These are phyloP conservation scores for Drosophila anomelani DNA, from an alignment of 2,888 invertebrate genomes.

Conservation along the genomic window DNA sequence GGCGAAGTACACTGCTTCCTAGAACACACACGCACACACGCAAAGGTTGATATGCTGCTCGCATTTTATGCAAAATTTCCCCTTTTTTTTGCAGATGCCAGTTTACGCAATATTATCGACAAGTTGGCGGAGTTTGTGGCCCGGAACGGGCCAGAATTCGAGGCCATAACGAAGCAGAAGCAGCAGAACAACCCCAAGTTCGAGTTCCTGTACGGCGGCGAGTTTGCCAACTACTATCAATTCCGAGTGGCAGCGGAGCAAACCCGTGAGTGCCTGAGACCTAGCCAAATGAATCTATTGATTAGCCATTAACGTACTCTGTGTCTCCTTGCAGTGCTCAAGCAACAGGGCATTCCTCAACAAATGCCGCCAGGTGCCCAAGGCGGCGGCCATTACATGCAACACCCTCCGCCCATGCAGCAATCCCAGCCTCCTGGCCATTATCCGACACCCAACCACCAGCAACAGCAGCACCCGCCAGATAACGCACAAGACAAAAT, in stretches of 20 bases:
- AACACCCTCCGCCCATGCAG: conserved; percentile 66
- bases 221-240: conserved; percentile 98
- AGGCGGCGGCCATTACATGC: conserved; percentile 55
- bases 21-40: conserved; percentile 14
- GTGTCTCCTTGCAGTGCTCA: conserved; percentile 87
- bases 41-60: conserved; percentile 28
- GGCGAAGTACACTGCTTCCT: neutral
- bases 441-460: conserved; percentile 64
- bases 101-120: conserved; percentile 98
- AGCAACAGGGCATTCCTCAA: conserved; percentile 87
- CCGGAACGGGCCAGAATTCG: conserved; percentile 99
- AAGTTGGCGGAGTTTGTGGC: conserved; percentile 99
- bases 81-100: conserved; percentile 88
- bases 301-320: neutral
- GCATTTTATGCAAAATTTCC: conserved; percentile 40
- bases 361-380: conserved; percentile 52
- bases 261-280: conserved; percentile 89
- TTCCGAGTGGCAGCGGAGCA: conserved; percentile 98
- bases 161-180: conserved; percentile 99
- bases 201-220: conserved; percentile 98
- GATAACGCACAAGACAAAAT: conserved; percentile 53
- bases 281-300: neutral
- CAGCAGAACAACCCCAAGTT: conserved; percentile 99
- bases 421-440: conserved; percentile 52
- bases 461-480: conserved; percentile 80